A percentile compares a stretch with the other conserved stretches of the same genome.
Evolutionary conservation across 1,140 invertebrate genomes (phyloP).

Genomic region (Plectrocnemia conspersa): DNA sequence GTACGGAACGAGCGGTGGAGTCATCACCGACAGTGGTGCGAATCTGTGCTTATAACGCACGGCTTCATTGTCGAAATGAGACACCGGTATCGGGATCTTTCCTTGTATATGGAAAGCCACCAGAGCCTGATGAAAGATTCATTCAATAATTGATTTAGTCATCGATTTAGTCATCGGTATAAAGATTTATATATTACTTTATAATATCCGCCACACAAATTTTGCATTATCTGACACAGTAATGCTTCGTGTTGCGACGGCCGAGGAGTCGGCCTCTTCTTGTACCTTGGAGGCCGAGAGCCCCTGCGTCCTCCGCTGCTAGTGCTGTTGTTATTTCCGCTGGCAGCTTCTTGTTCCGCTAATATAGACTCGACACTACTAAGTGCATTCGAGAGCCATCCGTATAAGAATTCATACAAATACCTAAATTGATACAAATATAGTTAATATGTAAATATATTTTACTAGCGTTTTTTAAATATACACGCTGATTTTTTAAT

Average conservation of each 20-base stretch:
- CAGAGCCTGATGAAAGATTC: slow-evolving; percentile 44
- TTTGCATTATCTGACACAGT: slow-evolving; percentile 84
- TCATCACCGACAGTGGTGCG: slow-evolving; percentile 77
- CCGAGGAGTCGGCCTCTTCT: slow-evolving; percentile 66
- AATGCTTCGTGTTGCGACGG: slow-evolving; percentile 79
- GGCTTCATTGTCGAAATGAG: slow-evolving; percentile 88
- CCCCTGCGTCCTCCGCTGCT: slow-evolving; percentile 43
- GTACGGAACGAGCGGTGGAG: slow-evolving; percentile 88
- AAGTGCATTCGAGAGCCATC: slow-evolving; percentile 87
- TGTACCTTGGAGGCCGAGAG: slow-evolving; percentile 52
- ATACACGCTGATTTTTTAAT: too few species aligned
- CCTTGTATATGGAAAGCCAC: slow-evolving; percentile 55
- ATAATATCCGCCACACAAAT: slow-evolving; percentile 92
- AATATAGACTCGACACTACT: slow-evolving; percentile 82
- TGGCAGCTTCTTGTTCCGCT: slow-evolving; percentile 67
- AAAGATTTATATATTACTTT: too few species aligned
- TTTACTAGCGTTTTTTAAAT: too few species aligned
- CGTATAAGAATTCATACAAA: slow-evolving; percentile 91
- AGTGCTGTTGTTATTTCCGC: slow-evolving; percentile 55
- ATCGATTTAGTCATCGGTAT: too few species aligned
- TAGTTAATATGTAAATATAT: slow-evolving; percentile 4
- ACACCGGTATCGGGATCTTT: slow-evolving; percentile 69
- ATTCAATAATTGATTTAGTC: too few species aligned
- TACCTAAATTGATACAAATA: slow-evolving; percentile 59
- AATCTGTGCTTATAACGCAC: slow-evolving; percentile 93